Base-by-base conservation (phyloP, 1,140 invertebrate genomes). In the Ips nitidus region DNA sequence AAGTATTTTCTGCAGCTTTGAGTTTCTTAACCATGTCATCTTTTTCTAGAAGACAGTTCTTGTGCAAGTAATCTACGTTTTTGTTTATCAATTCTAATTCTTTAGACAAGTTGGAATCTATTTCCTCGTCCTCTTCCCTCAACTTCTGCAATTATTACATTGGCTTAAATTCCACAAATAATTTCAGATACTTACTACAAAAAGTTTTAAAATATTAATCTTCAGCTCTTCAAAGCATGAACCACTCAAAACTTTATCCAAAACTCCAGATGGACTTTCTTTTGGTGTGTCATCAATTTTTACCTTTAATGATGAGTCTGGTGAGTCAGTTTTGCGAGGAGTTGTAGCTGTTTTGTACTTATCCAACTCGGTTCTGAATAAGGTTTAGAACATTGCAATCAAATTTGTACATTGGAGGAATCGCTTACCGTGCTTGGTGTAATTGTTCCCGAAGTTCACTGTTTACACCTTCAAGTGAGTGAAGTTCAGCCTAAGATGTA, bases 381-480 rank as follows among this genome's bases (percentile, higher is more conserved):
- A 37, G 5, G 3, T 22, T 22, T 1, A 4, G 3, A 39, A 37
- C n/a, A 39, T 62, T 50, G 22, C 22, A 50, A 1, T 22, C 7
- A 50, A 50, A 50, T 50, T 50, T 50, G 22, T 50, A 50, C 22
- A 50, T 50, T 8, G 45, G 22, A 50, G 45, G 22, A 50, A 50
- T 3, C 7, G 22, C 45, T 50, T 56, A 57, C 55, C 70, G 59
- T 2, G 58, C 66, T 53, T 71, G 37, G 41, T 69, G 70, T 38
- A 75, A 69, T 69, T 88, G 85, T 55, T 84, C 82, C 63, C 87
- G 75, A 3, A 89, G 76, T 72, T 85, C 83, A 2, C 81, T 73
- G 77, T 87, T 88, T 41, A 82, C 83, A 2, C 87, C 87, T 77
- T 88, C 82, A 3, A 87, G 70, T 64, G 85, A 83, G 78, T 87